Percentiles rank a stretch among this genome's conserved stretches.
phyloP scores from a whole-genome alignment of 2,888 invertebrate species.

The Drosophila ezoana region DNA sequence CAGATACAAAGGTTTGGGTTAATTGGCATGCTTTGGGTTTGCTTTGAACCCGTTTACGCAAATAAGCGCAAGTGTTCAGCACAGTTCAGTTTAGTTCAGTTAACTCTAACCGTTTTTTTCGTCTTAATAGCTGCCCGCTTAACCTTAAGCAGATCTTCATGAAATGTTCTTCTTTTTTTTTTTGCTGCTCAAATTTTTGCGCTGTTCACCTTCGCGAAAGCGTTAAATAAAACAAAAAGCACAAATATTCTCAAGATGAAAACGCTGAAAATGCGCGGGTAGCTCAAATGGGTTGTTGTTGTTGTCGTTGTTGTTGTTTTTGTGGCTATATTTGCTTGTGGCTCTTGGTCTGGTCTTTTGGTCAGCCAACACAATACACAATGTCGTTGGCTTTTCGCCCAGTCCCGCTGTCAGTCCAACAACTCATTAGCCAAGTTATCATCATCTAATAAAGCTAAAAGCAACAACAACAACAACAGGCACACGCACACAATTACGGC shows the following conservation, averaged over 20 bases:
- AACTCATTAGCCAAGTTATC: conserved; percentile 79
- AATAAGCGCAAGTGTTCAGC: conserved; percentile 57
- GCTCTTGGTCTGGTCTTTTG: conserved; percentile 43
- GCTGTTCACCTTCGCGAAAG: conserved; percentile 66
- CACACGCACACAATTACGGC: conserved; percentile 38
- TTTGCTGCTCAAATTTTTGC: conserved; percentile 44
- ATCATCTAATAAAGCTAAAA: conserved; percentile 72
- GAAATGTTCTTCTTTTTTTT: conserved; percentile 42
- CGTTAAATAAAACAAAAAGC: conserved; percentile 31
- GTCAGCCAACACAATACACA: conserved; percentile 55
- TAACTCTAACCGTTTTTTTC: conserved; percentile 53
- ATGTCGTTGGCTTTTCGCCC: conserved; percentile 64
- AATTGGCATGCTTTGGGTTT: conserved; percentile 29
- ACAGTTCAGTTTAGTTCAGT: conserved; percentile 17
- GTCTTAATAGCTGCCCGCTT: conserved; percentile 28
- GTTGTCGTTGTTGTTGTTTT: conserved; percentile 7
- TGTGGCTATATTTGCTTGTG: conserved; percentile 26
- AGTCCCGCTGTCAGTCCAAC: conserved; percentile 54
- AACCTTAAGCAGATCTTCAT: conserved; percentile 50
- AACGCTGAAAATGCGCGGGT: conserved; percentile 74
- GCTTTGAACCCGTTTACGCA: conserved; percentile 46
- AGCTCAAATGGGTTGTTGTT: conserved; percentile 50
- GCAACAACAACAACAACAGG: conserved; percentile 30
- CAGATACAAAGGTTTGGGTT: conserved; percentile 8
- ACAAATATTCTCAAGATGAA: conserved; percentile 57